These are phyloP conservation scores for Ephestia elutella DNA, from an alignment of 1,140 invertebrate genomes.

Conservation along the genomic window DNA sequence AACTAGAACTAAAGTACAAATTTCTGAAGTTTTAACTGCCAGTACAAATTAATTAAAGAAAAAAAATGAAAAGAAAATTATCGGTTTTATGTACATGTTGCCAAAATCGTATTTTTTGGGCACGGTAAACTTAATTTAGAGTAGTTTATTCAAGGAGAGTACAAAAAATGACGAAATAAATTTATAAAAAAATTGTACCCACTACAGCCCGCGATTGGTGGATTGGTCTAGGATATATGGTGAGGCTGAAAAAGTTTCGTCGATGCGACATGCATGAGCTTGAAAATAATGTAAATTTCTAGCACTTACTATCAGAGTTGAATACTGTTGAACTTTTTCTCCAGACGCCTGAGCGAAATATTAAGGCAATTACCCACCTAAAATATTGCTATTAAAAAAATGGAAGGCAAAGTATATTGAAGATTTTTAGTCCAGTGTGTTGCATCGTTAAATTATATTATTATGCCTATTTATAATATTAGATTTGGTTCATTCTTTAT, in stretches of 20 bases:
- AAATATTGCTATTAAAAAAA: neutral
- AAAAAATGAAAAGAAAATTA: conserved; percentile 33
- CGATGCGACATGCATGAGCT: neutral
- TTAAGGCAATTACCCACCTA: neutral
- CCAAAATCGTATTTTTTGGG: conserved; percentile 70
- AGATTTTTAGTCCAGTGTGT: neutral
- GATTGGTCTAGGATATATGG: conserved; percentile 11
- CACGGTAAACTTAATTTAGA: conserved; percentile 54
- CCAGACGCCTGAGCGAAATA: neutral
- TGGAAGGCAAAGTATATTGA: neutral
- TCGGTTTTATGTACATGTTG: conserved; percentile 69
- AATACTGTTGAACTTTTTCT: neutral
- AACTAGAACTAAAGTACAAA: conserved; percentile 74
- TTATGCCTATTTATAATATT: conserved; percentile 30
- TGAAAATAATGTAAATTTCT: too few relatives aligned
- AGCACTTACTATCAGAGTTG: too few relatives aligned
- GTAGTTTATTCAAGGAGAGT: conserved; percentile 54
- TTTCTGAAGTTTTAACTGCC: conserved; percentile 67
- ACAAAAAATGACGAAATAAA: conserved; percentile 41
- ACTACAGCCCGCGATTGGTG: conserved; percentile 51
- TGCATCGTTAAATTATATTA: conserved; percentile 4
- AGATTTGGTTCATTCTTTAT: conserved; percentile 7
- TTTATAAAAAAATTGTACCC: conserved; percentile 1
- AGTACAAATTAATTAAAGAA: conserved; percentile 71
- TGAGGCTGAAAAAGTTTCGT: conserved; percentile 1